These are phyloP conservation scores for Pseudolaguvia tuberculata DNA, from an alignment of 2,113 vertebrate genomes.

Conservation along the genomic window DNA sequence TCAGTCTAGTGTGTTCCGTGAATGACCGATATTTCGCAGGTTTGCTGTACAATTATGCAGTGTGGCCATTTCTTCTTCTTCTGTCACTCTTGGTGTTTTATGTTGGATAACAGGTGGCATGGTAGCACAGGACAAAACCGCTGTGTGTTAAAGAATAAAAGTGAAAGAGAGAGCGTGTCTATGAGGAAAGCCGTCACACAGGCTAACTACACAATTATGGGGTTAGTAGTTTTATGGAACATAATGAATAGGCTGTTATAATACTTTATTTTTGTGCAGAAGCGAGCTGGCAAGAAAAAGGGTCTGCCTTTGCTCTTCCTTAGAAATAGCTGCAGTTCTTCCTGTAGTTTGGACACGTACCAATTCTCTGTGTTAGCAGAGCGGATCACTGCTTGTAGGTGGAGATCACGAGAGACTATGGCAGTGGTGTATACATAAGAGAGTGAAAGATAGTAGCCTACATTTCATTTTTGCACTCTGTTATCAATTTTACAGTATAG, in stretches of 20 bases:
- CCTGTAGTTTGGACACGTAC: conserved; percentile 28
- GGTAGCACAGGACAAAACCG: conserved; percentile 18
- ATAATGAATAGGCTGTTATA: background rate
- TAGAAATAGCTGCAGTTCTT: conserved; percentile 36
- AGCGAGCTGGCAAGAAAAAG: conserved; percentile 18
- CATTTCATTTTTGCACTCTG: conserved; percentile 34
- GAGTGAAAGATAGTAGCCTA: conserved; percentile 35
- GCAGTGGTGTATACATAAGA: conserved; percentile 17
- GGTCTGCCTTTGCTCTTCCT: conserved; percentile 33
- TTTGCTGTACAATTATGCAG: conserved; percentile 21
- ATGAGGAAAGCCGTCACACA: conserved; percentile 6
- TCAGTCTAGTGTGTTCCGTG: background rate
- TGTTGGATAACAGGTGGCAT: background rate
- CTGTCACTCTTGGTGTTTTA: conserved; percentile 12
- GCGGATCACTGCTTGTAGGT: conserved; percentile 30
- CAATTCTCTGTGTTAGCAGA: conserved; percentile 36
- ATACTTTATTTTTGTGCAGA: background rate
- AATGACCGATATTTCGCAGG: conserved; percentile 5
- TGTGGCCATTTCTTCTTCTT: conserved; percentile 12
- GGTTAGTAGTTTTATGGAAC: conserved; percentile 11
- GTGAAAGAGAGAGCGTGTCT: background rate
- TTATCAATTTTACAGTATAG: conserved; percentile 23
- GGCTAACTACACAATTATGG: conserved; percentile 9
- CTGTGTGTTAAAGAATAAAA: conserved; percentile 18
- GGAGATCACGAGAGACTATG: conserved; percentile 23